These are phyloP conservation scores for Pantherophis vulpinus DNA, from an alignment of 2,797 vertebrate genomes.

Conservation along the genomic window DNA sequence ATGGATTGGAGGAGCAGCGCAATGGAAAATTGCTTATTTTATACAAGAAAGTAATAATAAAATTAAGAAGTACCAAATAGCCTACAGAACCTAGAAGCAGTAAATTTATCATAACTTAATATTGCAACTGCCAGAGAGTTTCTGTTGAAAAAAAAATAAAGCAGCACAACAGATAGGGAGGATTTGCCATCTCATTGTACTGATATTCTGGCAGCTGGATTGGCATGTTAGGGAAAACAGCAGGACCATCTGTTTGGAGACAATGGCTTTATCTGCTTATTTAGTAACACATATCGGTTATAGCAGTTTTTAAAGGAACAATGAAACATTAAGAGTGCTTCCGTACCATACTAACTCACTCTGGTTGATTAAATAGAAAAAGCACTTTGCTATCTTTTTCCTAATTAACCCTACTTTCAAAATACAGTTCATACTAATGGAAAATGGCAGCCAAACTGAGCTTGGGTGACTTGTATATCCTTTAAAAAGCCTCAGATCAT, in stretches of 20 bases:
- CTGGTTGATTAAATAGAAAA: neutral
- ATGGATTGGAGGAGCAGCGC: too few species aligned
- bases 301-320: neutral
- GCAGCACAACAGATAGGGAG: neutral
- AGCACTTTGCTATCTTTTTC: neutral
- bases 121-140: neutral
- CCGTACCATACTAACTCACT: neutral
- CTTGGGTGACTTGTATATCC: neutral
- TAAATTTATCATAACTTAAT: neutral
- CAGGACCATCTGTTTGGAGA: neutral
- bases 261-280: neutral
- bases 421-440: neutral
- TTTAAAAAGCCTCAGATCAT: neutral
- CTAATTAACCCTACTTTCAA: neutral
- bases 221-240: neutral
- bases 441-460: neutral
- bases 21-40: neutral
- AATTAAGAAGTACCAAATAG: neutral
- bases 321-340: neutral
- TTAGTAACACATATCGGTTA: neutral
- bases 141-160: neutral
- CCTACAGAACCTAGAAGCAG: neutral
- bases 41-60: neutral
- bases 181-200: neutral
- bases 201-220: neutral